Conservation (phyloP, 2,113 vertebrate genomes). For the Pogona vitticeps region DNA sequence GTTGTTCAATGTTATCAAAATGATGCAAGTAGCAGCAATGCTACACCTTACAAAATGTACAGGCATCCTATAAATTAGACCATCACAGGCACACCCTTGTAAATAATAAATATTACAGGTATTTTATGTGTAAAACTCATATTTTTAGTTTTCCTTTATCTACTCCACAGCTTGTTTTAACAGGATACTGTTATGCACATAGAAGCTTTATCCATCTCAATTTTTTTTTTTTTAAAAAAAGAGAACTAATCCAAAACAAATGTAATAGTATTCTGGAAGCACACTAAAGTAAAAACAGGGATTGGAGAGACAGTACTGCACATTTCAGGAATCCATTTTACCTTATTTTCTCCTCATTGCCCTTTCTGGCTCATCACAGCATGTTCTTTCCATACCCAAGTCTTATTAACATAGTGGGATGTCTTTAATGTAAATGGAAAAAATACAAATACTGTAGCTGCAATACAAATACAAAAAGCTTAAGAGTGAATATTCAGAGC, state of each 20-base stretch:
- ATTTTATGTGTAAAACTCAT: background rate
- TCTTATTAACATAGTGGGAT: slow-evolving; percentile 8
- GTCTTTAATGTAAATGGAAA: background rate
- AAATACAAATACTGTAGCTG: slow-evolving; percentile 23
- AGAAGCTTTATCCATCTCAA: background rate
- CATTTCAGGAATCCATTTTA: slow-evolving; percentile 11
- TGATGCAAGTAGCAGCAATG: no score
- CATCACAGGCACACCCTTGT: background rate
- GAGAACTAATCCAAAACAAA: background rate
- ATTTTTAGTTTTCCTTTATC: background rate
- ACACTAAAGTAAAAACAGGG: background rate
- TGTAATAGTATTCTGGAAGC: background rate
- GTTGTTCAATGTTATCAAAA: no score
- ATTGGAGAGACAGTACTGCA: background rate
- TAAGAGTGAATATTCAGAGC: slow-evolving; percentile 4
- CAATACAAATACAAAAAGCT: slow-evolving; percentile 10
- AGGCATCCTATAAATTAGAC: background rate
- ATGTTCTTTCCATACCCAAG: slow-evolving; percentile 9
- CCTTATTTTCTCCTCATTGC: background rate
- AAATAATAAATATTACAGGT: background rate
- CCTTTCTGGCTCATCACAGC: slow-evolving; percentile 18
- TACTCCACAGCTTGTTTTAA: background rate
- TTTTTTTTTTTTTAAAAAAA: background rate
- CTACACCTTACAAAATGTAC: no score
- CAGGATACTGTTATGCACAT: background rate